These are phyloP conservation scores for Lasiurus cinereus DNA, from an alignment of 2,113 vertebrate species.

Conservation along the genomic window DNA sequence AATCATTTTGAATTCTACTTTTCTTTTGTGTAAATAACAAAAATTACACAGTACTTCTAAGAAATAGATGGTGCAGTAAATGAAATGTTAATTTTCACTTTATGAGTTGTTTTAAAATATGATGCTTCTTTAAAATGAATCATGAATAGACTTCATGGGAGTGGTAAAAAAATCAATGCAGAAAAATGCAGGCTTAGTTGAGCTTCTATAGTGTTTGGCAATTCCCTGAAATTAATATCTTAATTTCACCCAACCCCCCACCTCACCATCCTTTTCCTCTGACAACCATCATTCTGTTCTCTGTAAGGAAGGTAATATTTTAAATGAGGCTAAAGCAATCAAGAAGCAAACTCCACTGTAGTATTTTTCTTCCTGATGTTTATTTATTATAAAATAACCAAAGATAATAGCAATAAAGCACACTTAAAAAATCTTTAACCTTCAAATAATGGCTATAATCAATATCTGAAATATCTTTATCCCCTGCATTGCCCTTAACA, in stretches of 20 bases:
- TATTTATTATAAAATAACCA: conserved; percentile 38
- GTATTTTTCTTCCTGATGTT: conserved; percentile 54
- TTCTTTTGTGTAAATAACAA: conserved; percentile 53
- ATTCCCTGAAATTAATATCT: too few species aligned
- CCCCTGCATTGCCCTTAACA: not conserved
- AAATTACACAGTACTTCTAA: not conserved
- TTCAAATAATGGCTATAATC: not conserved
- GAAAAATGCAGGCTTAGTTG: conserved; percentile 32
- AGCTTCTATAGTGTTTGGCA: not conserved
- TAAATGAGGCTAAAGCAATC: not conserved
- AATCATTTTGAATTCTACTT: not conserved
- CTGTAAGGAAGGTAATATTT: not conserved
- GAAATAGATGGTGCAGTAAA: not conserved
- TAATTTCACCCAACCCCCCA: not conserved
- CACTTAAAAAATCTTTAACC: not conserved
- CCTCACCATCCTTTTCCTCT: not conserved
- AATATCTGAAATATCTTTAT: conserved; percentile 23
- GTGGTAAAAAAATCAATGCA: conserved; percentile 30
- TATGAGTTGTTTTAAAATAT: conserved; percentile 32
- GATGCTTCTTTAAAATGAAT: not conserved
- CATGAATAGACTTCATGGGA: not conserved
- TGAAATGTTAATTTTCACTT: not conserved
- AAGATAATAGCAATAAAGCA: conserved; percentile 22
- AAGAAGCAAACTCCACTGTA: not conserved
- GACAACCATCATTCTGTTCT: not conserved